These are phyloP conservation scores for Ennomos erosarius DNA, from an alignment of 2,888 invertebrate species.

Conservation along the genomic window DNA sequence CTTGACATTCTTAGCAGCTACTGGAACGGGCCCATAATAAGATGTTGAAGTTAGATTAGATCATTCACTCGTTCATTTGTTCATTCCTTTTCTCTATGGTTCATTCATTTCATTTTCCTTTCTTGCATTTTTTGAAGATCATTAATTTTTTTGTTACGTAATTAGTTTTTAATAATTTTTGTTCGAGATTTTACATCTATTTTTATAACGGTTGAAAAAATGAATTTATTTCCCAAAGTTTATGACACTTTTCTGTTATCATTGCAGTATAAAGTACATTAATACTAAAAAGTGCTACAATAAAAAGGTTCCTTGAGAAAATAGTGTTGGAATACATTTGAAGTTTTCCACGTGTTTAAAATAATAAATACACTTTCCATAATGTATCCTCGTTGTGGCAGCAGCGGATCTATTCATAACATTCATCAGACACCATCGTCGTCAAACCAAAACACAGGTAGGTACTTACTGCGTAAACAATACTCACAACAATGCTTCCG, in stretches of 20 bases:
- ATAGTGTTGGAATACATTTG: not conserved
- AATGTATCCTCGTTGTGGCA: constrained; percentile 90
- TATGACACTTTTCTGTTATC: constrained; percentile 12
- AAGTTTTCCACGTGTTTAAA: constrained; percentile 29
- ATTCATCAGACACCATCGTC: constrained; percentile 91
- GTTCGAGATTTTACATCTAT: too few relatives aligned
- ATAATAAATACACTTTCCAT: constrained; percentile 44
- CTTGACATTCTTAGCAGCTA: too few relatives aligned
- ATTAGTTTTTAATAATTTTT: constrained; percentile 1
- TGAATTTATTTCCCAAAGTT: constrained; percentile 19
- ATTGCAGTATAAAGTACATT: constrained; percentile 27
- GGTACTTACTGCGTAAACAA: constrained; percentile 22
- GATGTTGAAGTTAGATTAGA: too few relatives aligned
- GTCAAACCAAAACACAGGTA: constrained; percentile 92
- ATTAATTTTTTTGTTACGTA: constrained; percentile 26
- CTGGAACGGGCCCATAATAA: too few relatives aligned
- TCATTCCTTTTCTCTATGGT: too few relatives aligned
- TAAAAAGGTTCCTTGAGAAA: not conserved
- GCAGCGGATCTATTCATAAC: constrained; percentile 90
- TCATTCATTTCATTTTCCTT: not conserved
- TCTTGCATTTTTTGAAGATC: too few relatives aligned
- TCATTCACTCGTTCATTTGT: too few relatives aligned
- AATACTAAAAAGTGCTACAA: constrained; percentile 1
- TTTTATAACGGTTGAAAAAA: constrained; percentile 1
- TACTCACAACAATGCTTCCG: too few relatives aligned